Evolutionary conservation across 2,888 invertebrate genomes (phyloP).

Genomic region (Lampropteryx suffumata): DNA sequence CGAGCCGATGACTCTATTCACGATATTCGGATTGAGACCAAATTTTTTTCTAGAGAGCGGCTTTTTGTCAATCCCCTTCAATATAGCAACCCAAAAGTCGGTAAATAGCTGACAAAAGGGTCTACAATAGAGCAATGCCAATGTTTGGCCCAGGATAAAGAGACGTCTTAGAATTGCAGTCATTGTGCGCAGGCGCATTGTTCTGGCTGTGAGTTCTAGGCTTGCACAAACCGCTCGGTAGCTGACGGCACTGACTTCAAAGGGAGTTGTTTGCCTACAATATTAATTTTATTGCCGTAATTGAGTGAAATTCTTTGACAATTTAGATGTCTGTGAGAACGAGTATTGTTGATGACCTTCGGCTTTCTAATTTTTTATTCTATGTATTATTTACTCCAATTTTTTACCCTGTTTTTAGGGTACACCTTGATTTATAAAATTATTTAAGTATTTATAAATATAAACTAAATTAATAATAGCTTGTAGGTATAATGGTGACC

Average conservation of each 20-base stretch:
- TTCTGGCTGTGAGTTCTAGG: slow-evolving; percentile 45
- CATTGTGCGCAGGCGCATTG: slow-evolving; percentile 69
- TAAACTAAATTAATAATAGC: too few species aligned
- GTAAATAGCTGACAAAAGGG: slow-evolving; percentile 77
- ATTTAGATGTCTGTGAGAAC: slow-evolving; percentile 46
- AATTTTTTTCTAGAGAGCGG: slow-evolving; percentile 54
- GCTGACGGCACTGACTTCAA: slow-evolving; percentile 67
- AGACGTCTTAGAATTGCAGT: slow-evolving; percentile 63
- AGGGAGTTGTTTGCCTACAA: slow-evolving; percentile 70
- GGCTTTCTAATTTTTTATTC: slow-evolving; percentile 65
- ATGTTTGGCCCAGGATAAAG: slow-evolving; percentile 79
- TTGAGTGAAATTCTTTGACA: slow-evolving; percentile 61
- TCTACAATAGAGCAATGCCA: slow-evolving; percentile 74
- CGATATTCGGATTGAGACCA: slow-evolving; percentile 50
- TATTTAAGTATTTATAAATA: too few species aligned
- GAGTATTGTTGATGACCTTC: slow-evolving; percentile 45
- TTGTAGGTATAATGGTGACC: too few species aligned
- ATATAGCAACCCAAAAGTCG: slow-evolving; percentile 76
- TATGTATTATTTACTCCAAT: slow-evolving; percentile 19
- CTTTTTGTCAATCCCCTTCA: slow-evolving; percentile 62
- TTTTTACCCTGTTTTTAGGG: slow-evolving; percentile 11
- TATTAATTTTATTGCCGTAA: slow-evolving; percentile 80
- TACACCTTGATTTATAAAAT: too few species aligned
- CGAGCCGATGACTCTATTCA: slow-evolving; percentile 60
- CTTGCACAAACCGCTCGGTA: slow-evolving; percentile 81